Evolutionary conservation across 2,113 vertebrate genomes (phyloP).

Genomic region (Smithornis capensis): DNA sequence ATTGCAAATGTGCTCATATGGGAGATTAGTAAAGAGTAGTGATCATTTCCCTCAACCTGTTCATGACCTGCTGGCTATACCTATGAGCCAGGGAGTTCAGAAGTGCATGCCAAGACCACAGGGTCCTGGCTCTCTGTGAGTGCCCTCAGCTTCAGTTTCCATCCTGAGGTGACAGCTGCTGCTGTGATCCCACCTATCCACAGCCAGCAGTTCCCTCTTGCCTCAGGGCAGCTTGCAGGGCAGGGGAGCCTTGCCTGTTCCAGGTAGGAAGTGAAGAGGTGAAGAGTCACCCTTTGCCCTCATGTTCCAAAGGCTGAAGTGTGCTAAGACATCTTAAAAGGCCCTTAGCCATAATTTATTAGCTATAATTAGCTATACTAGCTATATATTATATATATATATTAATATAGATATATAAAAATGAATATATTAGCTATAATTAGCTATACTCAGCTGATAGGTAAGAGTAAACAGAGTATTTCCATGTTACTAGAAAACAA

Average conservation of each 20-base stretch:
- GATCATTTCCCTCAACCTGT: neutral
- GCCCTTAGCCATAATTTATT: neutral
- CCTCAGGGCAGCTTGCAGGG: neutral
- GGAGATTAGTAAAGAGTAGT: neutral
- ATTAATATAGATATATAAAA: neutral
- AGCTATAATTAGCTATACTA: neutral
- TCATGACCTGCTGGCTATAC: neutral
- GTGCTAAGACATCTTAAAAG: neutral
- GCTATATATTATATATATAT: neutral
- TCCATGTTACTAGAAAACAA: neutral
- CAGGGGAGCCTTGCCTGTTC: neutral
- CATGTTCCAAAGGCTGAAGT: rapidly evolving
- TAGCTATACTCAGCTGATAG: neutral
- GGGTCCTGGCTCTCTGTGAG: rapidly evolving
- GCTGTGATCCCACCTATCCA: neutral
- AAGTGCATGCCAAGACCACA: rapidly evolving
- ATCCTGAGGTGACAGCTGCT: too few species aligned
- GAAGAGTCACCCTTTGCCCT: neutral
- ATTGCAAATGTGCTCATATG: rapidly evolving
- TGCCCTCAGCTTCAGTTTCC: neutral
- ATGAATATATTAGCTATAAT: neutral
- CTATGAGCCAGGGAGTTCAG: neutral
- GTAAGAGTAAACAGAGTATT: neutral
- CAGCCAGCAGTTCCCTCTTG: neutral
- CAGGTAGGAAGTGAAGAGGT: neutral